Conservation (phyloP, 2,113 vertebrate genomes). For the Melanerpes formicivorus region DNA sequence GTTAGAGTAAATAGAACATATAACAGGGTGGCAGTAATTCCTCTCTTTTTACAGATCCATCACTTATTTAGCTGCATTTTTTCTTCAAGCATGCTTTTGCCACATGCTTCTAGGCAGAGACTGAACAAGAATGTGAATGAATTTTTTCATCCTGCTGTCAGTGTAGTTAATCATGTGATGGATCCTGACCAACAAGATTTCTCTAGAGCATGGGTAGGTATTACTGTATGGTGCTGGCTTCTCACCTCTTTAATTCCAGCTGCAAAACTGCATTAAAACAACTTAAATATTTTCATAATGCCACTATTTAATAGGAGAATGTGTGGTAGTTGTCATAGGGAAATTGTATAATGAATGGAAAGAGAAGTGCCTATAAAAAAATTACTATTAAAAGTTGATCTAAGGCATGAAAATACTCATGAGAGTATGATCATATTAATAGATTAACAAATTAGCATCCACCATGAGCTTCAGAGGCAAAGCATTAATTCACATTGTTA, state of each 20-base stretch:
- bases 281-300: neutral
- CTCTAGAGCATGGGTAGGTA: neutral
- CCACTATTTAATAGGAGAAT: neutral
- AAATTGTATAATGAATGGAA: neutral
- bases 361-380: neutral
- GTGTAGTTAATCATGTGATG: neutral
- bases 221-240: neutral
- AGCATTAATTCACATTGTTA: neutral
- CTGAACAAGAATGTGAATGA: neutral
- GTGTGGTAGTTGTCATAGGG: neutral
- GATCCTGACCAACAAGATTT: constrained; percentile 8
- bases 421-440: neutral
- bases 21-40: neutral
- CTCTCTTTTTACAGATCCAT: neutral
- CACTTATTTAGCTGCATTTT: neutral
- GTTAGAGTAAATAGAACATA: neutral
- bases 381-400: neutral
- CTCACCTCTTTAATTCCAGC: neutral
- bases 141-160: neutral
- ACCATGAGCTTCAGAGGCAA: neutral
- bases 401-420: neutral
- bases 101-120: neutral
- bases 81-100: neutral
- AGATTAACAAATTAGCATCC: neutral
- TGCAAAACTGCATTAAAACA: neutral